A percentile compares a stretch with the other conserved stretches of the same genome.
phyloP scores from a whole-genome alignment of 1,140 invertebrate species.

The Monomorium pharaonis region DNA sequence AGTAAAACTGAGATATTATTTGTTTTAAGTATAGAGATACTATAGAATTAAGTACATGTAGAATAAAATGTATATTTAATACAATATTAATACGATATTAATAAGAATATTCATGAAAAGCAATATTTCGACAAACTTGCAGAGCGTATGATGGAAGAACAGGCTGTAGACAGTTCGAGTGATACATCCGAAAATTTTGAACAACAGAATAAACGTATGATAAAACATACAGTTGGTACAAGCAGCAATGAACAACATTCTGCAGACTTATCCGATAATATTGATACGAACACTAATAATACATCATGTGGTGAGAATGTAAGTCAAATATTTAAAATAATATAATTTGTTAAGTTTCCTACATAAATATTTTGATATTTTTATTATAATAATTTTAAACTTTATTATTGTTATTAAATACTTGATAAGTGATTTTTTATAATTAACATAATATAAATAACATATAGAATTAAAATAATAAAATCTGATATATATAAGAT shows the following conservation, averaged over 20 bases:
- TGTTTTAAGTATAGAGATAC: background rate
- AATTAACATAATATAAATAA: background rate
- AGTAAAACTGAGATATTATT: background rate
- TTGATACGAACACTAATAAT: background rate
- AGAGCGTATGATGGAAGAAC: background rate
- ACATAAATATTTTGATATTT: background rate
- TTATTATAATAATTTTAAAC: background rate
- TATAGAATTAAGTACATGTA: too few relatives aligned
- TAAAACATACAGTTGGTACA: background rate
- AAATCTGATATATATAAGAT: background rate
- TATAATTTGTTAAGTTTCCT: background rate
- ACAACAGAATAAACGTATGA: background rate
- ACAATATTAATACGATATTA: background rate
- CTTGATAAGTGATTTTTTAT: background rate
- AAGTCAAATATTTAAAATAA: background rate
- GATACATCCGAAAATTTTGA: background rate
- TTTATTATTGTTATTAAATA: background rate
- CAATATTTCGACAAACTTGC: background rate
- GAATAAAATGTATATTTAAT: too few relatives aligned
- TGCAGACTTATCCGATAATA: background rate
- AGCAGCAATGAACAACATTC: background rate
- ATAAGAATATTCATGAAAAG: background rate
- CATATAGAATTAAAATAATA: background rate
- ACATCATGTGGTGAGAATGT: background rate
- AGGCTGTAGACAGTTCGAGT: background rate